A percentile compares a stretch with the other conserved stretches of the same genome.
phyloP scores from a whole-genome alignment of 2,113 vertebrate genomes.

The Corynorhinus townsendii region DNA sequence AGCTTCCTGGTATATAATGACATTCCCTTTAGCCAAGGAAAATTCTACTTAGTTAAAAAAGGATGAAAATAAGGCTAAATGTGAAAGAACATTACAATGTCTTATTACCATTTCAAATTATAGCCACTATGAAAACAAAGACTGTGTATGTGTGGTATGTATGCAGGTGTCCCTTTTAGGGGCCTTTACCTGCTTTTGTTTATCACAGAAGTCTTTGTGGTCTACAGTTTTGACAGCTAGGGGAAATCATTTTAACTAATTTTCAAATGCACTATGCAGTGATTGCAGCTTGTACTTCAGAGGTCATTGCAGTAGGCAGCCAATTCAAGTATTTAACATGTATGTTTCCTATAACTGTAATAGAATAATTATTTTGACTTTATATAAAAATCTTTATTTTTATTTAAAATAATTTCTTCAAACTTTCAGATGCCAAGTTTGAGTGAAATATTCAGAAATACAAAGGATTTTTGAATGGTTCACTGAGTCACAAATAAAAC shows the following conservation, averaged over 20 bases:
- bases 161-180: neutral
- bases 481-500: neutral
- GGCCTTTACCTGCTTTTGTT: neutral
- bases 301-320: neutral
- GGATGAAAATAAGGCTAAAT: slow-evolving; percentile 11
- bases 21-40: slow-evolving; percentile 39
- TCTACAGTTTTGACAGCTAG: neutral
- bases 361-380: slow-evolving; percentile 51
- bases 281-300: neutral
- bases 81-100: neutral
- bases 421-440: slow-evolving; percentile 67
- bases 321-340: slow-evolving; percentile 47
- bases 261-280: neutral
- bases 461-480: slow-evolving; percentile 34
- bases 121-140: slow-evolving; percentile 13
- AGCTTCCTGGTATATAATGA: neutral
- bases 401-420: slow-evolving; percentile 72
- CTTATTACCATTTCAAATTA: neutral
- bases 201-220: neutral
- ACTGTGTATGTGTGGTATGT: accelerated
- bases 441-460: slow-evolving; percentile 37
- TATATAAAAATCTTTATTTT: slow-evolving; percentile 65
- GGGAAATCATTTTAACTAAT: neutral
- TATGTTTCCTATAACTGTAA: slow-evolving; percentile 48
- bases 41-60: slow-evolving; percentile 12